phyloP scores from a whole-genome alignment of 2,113 vertebrate genomes.

The Gavia stellata region DNA sequence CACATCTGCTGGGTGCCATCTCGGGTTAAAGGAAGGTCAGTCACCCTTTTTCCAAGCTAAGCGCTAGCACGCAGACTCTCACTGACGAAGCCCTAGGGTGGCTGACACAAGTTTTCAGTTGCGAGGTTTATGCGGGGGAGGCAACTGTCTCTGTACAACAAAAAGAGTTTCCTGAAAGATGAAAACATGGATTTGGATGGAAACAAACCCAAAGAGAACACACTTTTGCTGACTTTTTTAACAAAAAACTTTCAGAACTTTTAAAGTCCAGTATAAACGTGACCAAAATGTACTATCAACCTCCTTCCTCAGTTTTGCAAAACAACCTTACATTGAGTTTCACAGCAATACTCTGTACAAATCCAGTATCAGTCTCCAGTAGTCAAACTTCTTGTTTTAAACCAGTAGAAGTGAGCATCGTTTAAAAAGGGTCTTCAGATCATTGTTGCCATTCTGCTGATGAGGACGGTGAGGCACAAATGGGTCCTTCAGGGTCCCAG shows the following conservation, averaged over 20 bases:
- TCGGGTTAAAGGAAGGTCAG: background rate
- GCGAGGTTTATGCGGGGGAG: background rate
- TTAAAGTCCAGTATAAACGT: background rate
- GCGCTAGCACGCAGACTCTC: fast-evolving
- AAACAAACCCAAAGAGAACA: background rate
- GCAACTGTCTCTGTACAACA: background rate
- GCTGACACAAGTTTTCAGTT: background rate
- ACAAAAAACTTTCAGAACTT: background rate
- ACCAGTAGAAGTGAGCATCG: background rate
- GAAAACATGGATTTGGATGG: background rate
- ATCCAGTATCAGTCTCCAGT: background rate
- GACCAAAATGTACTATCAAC: background rate
- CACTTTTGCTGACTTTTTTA: background rate
- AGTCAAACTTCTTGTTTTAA: background rate
- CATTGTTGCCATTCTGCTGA: background rate
- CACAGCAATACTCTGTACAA: background rate
- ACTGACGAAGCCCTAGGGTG: background rate
- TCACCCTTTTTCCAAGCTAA: background rate
- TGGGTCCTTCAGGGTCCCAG: background rate
- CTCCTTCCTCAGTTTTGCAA: background rate
- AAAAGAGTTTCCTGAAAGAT: background rate
- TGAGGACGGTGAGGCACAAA: background rate
- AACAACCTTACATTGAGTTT: background rate
- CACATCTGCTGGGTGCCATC: background rate
- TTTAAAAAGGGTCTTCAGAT: background rate